Percentiles rank a stretch among this genome's conserved stretches.
These are phyloP conservation scores for Catotricha subobsoleta DNA, from an alignment of 2,888 invertebrate species.

Conservation along the genomic window DNA sequence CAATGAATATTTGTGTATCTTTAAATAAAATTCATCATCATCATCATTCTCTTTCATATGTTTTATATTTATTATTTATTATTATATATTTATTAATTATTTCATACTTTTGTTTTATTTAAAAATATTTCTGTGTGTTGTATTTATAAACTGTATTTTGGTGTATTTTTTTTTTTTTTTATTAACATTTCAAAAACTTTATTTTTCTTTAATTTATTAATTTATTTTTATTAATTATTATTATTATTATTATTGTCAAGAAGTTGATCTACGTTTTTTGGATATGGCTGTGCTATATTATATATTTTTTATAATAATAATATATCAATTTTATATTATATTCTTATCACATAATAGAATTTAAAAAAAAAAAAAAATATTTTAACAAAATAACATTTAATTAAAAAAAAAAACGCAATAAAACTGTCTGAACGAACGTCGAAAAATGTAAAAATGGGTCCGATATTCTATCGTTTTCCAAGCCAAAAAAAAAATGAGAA, in stretches of 20 bases:
- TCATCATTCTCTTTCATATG: neutral
- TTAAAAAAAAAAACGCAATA: constrained; percentile 9
- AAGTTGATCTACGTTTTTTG: constrained; percentile 92
- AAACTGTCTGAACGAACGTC: neutral
- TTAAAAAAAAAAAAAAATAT: constrained; percentile 12
- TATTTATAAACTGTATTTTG: neutral
- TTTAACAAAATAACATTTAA: constrained; percentile 5
- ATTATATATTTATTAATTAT: neutral
- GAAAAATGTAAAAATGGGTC: neutral
- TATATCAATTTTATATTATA: constrained; percentile 9
- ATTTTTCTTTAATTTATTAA: neutral
- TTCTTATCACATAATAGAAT: no score
- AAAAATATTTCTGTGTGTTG: neutral
- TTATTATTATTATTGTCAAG: constrained; percentile 39
- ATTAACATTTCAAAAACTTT: neutral
- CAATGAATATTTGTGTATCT: neutral
- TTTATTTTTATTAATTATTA: constrained; percentile 2
- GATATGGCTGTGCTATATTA: constrained; percentile 58
- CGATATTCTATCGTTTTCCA: no score
- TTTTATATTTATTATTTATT: neutral
- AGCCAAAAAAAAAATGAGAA: no score
- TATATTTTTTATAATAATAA: constrained; percentile 15
- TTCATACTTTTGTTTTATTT: neutral
- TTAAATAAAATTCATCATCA: neutral
- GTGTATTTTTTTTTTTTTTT: neutral